Base-by-base conservation (phyloP, 2,113 vertebrate species). In the Bagarius yarrelli region DNA sequence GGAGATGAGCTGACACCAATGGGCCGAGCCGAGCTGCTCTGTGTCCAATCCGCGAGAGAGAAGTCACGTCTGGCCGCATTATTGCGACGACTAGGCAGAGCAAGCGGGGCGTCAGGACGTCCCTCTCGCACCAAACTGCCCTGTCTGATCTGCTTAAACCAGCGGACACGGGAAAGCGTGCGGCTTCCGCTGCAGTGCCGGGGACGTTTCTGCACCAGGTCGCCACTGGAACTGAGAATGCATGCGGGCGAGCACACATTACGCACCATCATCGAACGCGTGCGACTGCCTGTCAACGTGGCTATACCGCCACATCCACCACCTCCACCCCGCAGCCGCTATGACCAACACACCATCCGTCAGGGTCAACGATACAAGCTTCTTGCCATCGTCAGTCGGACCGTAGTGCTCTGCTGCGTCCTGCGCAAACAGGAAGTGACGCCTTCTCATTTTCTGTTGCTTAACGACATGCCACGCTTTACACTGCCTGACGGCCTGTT, bases 281-380 rank as follows among this genome's bases (percentile, higher is more conserved):
- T 98, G 12, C 93, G 98, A 72, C 94, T 99, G 59, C 98, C 98
- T 0, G 97, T 99, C 81, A 99, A 97, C 59, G 98, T 99, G 83
- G 94, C 94, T 0, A 97, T 99, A 72, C 98, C 97, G 8, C 93
- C 93, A 19, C 94, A 96, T 4, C 96, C 98, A 11, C 93, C 93
- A 19, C 94, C 96, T 4, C 96, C 98, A 0, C 94, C 96, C 0
- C 93, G 95, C 61, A 99, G 98, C 93, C 94, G 92, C 15, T 98
- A 98, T 75, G 98, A 99, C 90, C 94, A 95, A 14, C 98, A 99
- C 47, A 92, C 93, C 47, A 95, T 99, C 85, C 94, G 97, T 0
- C 97, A 99, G 89, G 98, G 97, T 21, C 97, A 99, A 88, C 94
- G 98, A 90, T 99, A 99, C 94, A 98, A 99, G 91, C 93, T 99